Percentiles rank a stretch among this genome's conserved stretches.
Conservation (phyloP, 2,888 invertebrate genomes). For the Euphydryas editha region DNA sequence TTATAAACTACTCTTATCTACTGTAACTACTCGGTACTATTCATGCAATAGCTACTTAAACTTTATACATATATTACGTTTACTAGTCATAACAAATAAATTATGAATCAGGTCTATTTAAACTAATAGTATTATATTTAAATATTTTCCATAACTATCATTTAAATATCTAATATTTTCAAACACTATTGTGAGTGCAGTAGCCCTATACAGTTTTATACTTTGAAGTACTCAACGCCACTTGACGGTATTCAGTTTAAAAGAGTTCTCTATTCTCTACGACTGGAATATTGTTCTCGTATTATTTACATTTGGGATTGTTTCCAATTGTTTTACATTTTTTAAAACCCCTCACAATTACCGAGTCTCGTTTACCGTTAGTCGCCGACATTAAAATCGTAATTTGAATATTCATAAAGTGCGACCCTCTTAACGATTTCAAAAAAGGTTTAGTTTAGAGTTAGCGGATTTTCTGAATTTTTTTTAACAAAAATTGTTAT, state of each 20-base stretch:
- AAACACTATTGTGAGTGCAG: not conserved
- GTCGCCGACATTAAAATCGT: constrained; percentile 36
- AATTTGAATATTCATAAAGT: constrained; percentile 43
- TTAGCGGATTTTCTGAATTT: constrained; percentile 23
- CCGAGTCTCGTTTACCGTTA: constrained; percentile 29
- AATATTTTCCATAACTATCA: too few relatives aligned
- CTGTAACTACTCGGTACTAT: too few relatives aligned
- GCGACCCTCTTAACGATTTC: constrained; percentile 38
- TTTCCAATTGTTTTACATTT: constrained; percentile 38
- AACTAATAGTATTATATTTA: not conserved
- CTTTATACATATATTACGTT: too few relatives aligned
- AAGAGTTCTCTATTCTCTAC: constrained; percentile 46
- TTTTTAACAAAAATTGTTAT: constrained; percentile 21
- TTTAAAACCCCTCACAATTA: constrained; percentile 30
- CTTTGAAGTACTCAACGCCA: constrained; percentile 45
- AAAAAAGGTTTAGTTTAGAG: constrained; percentile 33
- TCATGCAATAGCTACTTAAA: too few relatives aligned
- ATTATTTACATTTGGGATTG: constrained; percentile 42
- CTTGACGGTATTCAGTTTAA: constrained; percentile 48
- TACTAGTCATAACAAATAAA: too few relatives aligned
- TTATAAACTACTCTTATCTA: too few relatives aligned
- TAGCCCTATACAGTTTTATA: constrained; percentile 32
- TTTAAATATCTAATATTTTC: not conserved
- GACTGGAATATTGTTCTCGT: constrained; percentile 37
- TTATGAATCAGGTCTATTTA: too few relatives aligned